These are phyloP conservation scores for Scolopax mira DNA, from an alignment of 2,113 vertebrate genomes.

Conservation along the genomic window DNA sequence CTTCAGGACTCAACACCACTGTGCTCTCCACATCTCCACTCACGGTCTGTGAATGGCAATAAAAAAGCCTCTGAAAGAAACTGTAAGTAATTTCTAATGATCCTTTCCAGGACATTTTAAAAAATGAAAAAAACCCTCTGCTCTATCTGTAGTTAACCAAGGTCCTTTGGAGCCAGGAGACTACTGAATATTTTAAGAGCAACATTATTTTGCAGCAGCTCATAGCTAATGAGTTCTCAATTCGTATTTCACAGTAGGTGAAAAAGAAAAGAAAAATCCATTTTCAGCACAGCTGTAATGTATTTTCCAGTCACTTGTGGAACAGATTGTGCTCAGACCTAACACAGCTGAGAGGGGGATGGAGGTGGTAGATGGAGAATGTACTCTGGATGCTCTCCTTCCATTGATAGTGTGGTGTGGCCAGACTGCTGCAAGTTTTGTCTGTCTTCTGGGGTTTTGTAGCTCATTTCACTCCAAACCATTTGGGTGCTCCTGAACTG, in stretches of 20 bases:
- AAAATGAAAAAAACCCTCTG: neutral
- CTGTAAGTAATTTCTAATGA: neutral
- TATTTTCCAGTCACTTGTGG: neutral
- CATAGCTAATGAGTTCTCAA: slow-evolving; percentile 34
- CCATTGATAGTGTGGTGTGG: neutral
- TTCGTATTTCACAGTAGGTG: slow-evolving; percentile 14
- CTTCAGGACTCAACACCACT: neutral
- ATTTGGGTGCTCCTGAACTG: neutral
- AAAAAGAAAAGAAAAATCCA: slow-evolving; percentile 39
- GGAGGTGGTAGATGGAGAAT: neutral
- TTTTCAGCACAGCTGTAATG: slow-evolving; percentile 1
- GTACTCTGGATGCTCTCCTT: neutral
- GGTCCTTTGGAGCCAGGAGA: neutral
- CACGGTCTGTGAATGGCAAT: slow-evolving; percentile 4
- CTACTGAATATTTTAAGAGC: slow-evolving; percentile 39
- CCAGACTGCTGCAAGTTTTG: neutral
- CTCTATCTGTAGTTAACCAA: slow-evolving; percentile 27
- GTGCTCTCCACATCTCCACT: neutral
- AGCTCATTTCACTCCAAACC: neutral
- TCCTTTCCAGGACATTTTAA: neutral
- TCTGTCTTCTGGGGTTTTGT: neutral
- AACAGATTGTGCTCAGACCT: slow-evolving; percentile 12
- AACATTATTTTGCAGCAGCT: neutral
- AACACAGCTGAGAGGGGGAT: neutral
- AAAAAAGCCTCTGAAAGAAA: neutral